Percentiles rank a stretch among this genome's conserved stretches.
Evolutionary conservation across 2,888 invertebrate genomes (phyloP).

Genomic region (Exocentrus adspersus): DNA sequence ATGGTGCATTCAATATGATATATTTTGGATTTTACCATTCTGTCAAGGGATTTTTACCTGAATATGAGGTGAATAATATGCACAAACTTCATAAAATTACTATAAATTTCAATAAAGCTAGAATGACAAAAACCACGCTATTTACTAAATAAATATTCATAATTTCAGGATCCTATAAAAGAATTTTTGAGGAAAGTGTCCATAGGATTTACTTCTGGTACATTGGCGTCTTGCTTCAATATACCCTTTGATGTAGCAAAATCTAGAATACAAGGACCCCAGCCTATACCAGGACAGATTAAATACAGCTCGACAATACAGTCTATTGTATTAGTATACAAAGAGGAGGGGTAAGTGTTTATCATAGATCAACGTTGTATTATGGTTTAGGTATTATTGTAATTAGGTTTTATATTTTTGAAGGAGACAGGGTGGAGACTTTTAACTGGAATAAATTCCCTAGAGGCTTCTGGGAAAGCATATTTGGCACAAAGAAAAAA

Average conservation of each 20-base stretch:
- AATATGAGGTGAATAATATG: conserved; percentile 69
- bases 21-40: conserved; percentile 97
- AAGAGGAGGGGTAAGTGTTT: conserved; percentile 83
- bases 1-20: conserved; percentile 92
- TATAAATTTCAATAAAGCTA: too few relatives aligned
- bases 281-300: conserved; percentile 75
- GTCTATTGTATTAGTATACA: conserved; percentile 79
- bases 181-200: conserved; percentile 81
- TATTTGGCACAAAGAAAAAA: too few relatives aligned
- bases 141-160: background rate
- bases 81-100: too few relatives aligned
- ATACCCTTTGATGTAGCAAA: conserved; percentile 98
- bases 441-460: too few relatives aligned
- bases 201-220: conserved; percentile 89
- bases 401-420: too few relatives aligned
- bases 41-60: conserved; percentile 79
- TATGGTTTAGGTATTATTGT: too few relatives aligned
- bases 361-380: background rate
- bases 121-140: too few relatives aligned
- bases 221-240: conserved; percentile 86
- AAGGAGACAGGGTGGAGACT: too few relatives aligned
- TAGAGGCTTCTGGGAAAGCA: too few relatives aligned
- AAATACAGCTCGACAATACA: conserved; percentile 83
- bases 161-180: conserved; percentile 69
- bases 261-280: conserved; percentile 94